Evolutionary conservation across 2,113 vertebrate species (phyloP), one percentile per base, ranked within the genome.

Genomic region (Psammodynastes pulverulentus): DNA sequence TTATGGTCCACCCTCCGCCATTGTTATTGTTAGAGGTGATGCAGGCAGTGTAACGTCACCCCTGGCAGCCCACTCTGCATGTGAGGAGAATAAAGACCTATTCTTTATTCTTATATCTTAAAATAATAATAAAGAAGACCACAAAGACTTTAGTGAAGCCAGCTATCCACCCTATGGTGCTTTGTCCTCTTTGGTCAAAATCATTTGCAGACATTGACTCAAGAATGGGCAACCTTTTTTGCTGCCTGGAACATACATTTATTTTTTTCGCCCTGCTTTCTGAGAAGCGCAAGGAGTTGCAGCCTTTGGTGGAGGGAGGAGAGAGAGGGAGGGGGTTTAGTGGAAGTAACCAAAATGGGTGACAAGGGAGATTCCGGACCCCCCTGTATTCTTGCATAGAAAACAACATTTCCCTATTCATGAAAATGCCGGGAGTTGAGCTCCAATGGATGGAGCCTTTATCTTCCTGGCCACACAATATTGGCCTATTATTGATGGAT

Each of bases 1-100:
- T 96, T 95, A 94, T 88, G 34, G 94, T 95, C 96, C 96, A 92
- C 90, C 89, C 84, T 94, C 84, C n/a, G 91, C 94, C 96, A 96
- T 91, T 94, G 95, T 96, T 96, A 96, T 95, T 96, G 90, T 96
- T 96, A 96, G 96, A 97, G 95, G 95, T 90, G 90, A 94, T 96
- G 96, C 91, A 93, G 95, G 93, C 90, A 93, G 86, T 84, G 95
- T 96, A 94, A 96, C 94, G 94, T 96, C 94, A 96, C 95, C 96
- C 94, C 94, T 96, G 94, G 96, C 91, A 94, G 51, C 93, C 62
- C 1, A 91, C 85, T 95, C 94, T 95, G 95, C 88, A 89, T 84
- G 87, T 96, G 67, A 93, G 94, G 86, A 53, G 5, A 1, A 6
- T 3, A 23, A 87, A 48, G 56, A 67, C 93, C 23, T 88, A 12